Percentiles rank a stretch among this genome's conserved stretches.
These are phyloP conservation scores for Xerus inauris DNA, from an alignment of 2,113 vertebrate genomes.

Conservation along the genomic window DNA sequence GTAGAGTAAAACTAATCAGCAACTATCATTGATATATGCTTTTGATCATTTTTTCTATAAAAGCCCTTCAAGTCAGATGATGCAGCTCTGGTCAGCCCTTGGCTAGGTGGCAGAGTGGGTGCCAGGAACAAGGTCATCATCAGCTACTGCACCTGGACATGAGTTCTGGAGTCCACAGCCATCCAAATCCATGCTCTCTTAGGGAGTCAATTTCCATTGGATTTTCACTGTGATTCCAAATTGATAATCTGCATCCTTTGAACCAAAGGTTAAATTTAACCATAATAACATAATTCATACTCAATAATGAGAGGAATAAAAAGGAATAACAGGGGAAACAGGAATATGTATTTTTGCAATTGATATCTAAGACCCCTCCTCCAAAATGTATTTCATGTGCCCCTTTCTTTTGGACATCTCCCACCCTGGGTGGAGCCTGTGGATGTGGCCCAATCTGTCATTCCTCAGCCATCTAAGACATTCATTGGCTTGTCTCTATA, in stretches of 20 bases:
- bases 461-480: background rate
- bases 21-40: background rate
- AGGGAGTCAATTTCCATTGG: background rate
- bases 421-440: background rate
- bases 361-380: background rate
- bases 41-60: background rate
- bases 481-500: background rate
- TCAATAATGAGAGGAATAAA: background rate
- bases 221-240: background rate
- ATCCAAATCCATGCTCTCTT: background rate
- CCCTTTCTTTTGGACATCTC: background rate
- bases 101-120: background rate
- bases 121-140: no score
- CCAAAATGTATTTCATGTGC: background rate
- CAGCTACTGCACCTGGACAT: background rate
- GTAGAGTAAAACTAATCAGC: background rate
- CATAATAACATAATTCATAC: background rate
- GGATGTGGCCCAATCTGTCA: background rate
- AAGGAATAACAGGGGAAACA: background rate
- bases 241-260: background rate
- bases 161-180: background rate
- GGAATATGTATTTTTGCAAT: background rate
- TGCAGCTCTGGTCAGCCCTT: background rate
- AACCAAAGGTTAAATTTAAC: background rate
- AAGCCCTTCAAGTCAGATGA: background rate